Base-by-base conservation (phyloP, 1,140 invertebrate species). In the Ctenoplectra terminalis region DNA sequence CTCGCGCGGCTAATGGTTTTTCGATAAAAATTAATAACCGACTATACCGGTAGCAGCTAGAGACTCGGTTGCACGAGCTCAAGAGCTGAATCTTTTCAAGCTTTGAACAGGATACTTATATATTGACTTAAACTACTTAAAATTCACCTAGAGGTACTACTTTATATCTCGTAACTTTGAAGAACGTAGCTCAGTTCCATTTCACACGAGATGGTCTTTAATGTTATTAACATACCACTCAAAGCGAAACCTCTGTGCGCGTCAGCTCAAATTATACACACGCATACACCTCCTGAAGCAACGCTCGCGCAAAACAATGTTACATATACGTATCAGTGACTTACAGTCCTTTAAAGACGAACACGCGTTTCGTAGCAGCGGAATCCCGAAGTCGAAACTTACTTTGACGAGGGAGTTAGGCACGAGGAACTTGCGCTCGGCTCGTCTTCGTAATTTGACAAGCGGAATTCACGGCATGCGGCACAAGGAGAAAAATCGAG, bases 321-420 rank as follows among this genome's bases (percentile, higher is more conserved):
- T 34, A 20, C 31, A 60, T 17, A 54, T n/a, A 29, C 43, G n/a
- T 67, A 50, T 56, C 54, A n/a, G 48, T 52, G 70, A 23, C 31
- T n/a, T 31, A 31, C 29, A 31, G 66, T 34, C n/a, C 31, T 15
- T 79, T 83, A 72, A 83, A 83, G 81, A 70, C 75, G 67, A 83
- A 31, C 67, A n/a, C 48, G 46, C 31, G 34, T 66, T 64, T 1
- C 34, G 13, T 26, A 4, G 34, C 40, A 31, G 60, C 50, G 56
- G 11, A 79, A 52, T 78, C 64, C 70, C 40, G 5, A 29, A 58
- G 52, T 58, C 54, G 71, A 46, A 60, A 37, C 54, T 78, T 31
- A 43, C 23, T 48, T 46, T 56, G 74, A 56, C 74, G 61, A 40
- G 69, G 52, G 52, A 54, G 61, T n/a, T 37, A 29, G 26, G 61